Base-by-base conservation (phyloP, 2,888 invertebrate genomes). In the Nomada hirtipes region DNA sequence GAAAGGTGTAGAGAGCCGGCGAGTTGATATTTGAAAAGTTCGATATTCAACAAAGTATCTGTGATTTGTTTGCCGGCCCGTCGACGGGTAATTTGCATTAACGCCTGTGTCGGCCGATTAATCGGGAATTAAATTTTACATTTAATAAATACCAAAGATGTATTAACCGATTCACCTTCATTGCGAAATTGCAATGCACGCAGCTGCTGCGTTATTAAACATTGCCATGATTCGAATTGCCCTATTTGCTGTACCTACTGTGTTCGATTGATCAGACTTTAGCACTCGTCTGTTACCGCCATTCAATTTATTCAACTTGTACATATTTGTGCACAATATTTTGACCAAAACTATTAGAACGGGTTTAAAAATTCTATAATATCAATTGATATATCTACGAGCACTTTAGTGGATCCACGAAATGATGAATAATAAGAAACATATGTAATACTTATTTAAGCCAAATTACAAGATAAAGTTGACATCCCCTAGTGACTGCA, bases 11-110 rank as follows among this genome's bases (percentile, higher is more conserved):
- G 67, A 18, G 26, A 23, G 67, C 61, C 68, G 57, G 72, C 59
- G 57, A 36, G 70, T 72, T 72, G 57, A 73, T 82, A 77, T 82
- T 76, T 69, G 76, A 67, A 69, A 67, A 80, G 71, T 75, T 57
- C 63, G 61, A 68, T 80, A 75, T 52, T 52, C 70, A 23, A 71
- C 61, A 53, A 70, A 70, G 53, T 80, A 75, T 78, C 61, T 23
- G 65, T 61, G 65, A 67, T 80, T 70, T 80, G 63, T 82, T 80
- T 75, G 70, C 57, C 44, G 10, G n/a, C 4, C 10, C 67, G 57
- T n/a, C 63, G 67, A 53, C 44, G 53, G 57, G 50, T 73, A 76
- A 67, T 76, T 80, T 71, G 71, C 63, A 79, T 59, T 63, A 53
- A n/a, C 67, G 79, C 52, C 60, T 20, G 44, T 47, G 11, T 26